Evolutionary conservation across 2,113 vertebrate genomes (phyloP).

Genomic region (Gymnobelideus leadbeateri): DNA sequence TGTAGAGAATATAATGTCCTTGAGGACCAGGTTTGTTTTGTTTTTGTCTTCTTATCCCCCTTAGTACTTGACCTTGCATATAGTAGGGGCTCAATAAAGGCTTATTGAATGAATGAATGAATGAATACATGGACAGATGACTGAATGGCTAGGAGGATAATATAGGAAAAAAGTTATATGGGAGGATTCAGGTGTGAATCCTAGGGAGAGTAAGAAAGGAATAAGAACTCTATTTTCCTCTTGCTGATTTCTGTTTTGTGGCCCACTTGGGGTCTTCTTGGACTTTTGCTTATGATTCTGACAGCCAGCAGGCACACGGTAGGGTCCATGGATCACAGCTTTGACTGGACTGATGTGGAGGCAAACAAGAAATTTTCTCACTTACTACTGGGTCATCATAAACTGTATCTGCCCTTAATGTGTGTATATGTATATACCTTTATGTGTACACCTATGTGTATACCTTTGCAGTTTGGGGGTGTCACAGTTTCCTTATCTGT

Average conservation of each 20-base stretch:
- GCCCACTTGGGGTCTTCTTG: neutral
- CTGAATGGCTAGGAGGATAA: neutral
- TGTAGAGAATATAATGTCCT: neutral
- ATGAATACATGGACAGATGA: neutral
- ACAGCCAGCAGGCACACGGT: neutral
- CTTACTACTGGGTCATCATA: neutral
- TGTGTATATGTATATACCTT: neutral
- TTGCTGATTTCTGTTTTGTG: neutral
- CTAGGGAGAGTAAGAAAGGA: neutral
- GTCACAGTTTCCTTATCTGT: conserved; percentile 23
- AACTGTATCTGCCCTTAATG: neutral
- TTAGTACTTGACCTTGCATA: neutral
- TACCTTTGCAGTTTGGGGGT: neutral
- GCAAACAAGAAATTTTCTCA: neutral
- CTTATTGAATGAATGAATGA: neutral
- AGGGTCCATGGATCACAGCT: neutral
- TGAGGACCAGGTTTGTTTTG: neutral
- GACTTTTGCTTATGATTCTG: neutral
- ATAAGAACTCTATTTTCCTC: neutral
- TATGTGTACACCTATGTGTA: no score
- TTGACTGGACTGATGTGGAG: neutral
- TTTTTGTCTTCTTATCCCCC: neutral
- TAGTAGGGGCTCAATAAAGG: neutral
- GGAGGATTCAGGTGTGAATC: neutral
- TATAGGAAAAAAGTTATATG: neutral